phyloP scores from a whole-genome alignment of 2,797 vertebrate genomes.

The Coccyzus lansbergi region DNA sequence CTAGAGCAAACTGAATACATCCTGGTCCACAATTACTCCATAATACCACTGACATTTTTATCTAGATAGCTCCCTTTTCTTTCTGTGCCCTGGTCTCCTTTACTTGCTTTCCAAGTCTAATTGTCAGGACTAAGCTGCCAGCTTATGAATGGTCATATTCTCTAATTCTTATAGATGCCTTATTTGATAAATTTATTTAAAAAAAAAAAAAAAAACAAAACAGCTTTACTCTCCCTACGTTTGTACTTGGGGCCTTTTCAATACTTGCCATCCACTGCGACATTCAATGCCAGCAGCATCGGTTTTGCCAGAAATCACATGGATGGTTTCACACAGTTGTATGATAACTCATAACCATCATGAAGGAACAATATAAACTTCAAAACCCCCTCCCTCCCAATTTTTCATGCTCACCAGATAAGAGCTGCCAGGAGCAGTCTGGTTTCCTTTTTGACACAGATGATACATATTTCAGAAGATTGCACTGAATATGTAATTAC shows the following conservation, averaged over 20 bases:
- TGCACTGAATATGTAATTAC: conserved; percentile 1
- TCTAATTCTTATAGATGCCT: not conserved
- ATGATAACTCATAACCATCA: not conserved
- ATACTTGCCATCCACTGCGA: not conserved
- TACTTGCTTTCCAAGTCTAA: not conserved
- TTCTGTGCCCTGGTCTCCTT: not conserved
- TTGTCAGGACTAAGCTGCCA: not conserved
- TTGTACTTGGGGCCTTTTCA: not conserved
- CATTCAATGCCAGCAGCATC: not conserved
- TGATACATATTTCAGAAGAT: not conserved
- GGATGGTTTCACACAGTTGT: not conserved
- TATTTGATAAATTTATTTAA: not conserved
- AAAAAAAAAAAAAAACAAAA: no score
- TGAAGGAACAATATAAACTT: not conserved
- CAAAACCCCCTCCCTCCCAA: not conserved
- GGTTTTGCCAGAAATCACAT: not conserved
- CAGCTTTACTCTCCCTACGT: not conserved
- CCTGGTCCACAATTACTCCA: conserved; percentile 16
- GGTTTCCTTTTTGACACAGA: not conserved
- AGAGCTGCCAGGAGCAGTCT: conserved; percentile 1
- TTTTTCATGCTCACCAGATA: not conserved
- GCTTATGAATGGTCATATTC: not conserved
- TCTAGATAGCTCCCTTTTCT: not conserved
- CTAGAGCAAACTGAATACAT: conserved; percentile 29
- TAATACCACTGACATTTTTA: conserved; percentile 17